Percentiles rank a stretch among this genome's conserved stretches.
Evolutionary conservation across 2,797 vertebrate species (phyloP).

Genomic region (Crax fasciolata): DNA sequence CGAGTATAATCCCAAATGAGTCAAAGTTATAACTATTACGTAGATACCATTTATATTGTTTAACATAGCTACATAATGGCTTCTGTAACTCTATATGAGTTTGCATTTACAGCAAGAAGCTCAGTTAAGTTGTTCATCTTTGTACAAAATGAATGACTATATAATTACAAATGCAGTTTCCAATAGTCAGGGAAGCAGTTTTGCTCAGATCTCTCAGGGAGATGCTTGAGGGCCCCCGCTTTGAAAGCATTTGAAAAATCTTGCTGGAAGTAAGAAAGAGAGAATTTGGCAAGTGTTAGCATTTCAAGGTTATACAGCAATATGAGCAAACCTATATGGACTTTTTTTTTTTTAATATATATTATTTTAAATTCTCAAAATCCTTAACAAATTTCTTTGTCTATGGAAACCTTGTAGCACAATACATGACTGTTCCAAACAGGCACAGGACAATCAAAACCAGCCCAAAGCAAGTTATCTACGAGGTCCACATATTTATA

Average conservation of each 20-base stretch:
- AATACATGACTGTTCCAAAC: background rate
- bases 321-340: background rate
- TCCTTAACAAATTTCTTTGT: background rate
- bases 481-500: background rate
- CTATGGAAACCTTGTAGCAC: background rate
- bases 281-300: background rate
- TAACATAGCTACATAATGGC: background rate
- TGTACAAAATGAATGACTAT: background rate
- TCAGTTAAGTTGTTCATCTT: background rate
- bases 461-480: background rate
- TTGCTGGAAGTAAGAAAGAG: background rate
- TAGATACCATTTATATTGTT: background rate
- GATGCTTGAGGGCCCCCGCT: slow-evolving; percentile 33
- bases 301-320: background rate
- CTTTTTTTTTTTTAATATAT: background rate
- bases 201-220: slow-evolving; percentile 5
- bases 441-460: background rate
- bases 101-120: slow-evolving; percentile 11
- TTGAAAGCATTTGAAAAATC: background rate
- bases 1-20: background rate
- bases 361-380: background rate
- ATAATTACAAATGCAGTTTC: slow-evolving; percentile 58
- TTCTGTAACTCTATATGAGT: background rate
- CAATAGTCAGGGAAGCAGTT: background rate
- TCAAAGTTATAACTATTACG: background rate